phyloP scores from a whole-genome alignment of 1,140 invertebrate species.

The Adelges cooleyi region DNA sequence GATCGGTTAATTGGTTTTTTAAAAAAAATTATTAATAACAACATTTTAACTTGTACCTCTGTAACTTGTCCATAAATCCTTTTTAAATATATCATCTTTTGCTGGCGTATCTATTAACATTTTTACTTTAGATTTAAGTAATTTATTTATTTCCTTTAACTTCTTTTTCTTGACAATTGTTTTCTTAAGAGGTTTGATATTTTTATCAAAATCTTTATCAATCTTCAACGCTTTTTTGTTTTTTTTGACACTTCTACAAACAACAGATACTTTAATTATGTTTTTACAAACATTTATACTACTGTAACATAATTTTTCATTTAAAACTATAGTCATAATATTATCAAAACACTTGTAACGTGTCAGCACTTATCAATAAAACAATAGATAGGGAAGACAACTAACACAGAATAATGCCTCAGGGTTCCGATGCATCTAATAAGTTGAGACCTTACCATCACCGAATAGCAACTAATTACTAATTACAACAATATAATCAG shows the following conservation, averaged over 20 bases:
- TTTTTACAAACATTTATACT: background rate
- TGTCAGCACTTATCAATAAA: no score
- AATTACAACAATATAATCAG: no score
- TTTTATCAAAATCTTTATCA: conserved; percentile 4
- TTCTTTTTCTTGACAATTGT: conserved; percentile 1
- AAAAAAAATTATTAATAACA: background rate
- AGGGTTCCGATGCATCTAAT: no score
- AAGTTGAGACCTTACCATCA: no score
- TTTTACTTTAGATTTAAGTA: conserved; percentile 8
- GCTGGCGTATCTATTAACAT: background rate
- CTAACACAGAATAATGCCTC: no score
- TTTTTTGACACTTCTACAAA: conserved; percentile 12
- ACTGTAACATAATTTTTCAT: background rate
- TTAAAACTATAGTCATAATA: no score
- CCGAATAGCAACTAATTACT: no score
- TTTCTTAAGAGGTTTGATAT: conserved; percentile 7
- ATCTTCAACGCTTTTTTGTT: background rate
- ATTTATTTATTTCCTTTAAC: conserved; percentile 15
- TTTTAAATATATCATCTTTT: conserved; percentile 12
- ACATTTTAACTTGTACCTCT: background rate
- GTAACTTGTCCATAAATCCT: conserved; percentile 17
- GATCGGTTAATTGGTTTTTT: no score
- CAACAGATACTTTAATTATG: background rate
- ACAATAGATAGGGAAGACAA: no score
- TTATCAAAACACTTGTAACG: no score